Evolutionary conservation across 1,140 invertebrate genomes (phyloP), one percentile per base, ranked within the genome.

Genomic region (Drosophila micromelanica): DNA sequence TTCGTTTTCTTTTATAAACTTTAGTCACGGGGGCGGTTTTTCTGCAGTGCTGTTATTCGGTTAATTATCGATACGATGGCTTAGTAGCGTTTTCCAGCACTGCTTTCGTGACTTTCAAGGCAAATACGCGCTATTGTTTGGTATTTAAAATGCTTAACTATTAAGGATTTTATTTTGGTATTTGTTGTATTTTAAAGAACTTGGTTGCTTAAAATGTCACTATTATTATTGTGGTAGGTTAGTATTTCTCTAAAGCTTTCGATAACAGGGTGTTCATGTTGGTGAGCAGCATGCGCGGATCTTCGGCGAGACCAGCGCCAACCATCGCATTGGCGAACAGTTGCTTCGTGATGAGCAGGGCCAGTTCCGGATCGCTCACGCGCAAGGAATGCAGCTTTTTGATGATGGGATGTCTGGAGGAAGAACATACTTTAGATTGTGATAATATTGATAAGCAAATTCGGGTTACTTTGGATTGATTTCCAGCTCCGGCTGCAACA

Each of bases 301-400:
- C 98, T 91, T 98, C 96, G 1, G 98, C 94, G n/a, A 99, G 93
- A 8, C 98, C 98, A 46, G 98, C 98, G 17, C 96, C 96, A 5
- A 99, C 96, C 97, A 99, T 98, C 1, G 98, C 97, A 93, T 98
- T 98, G 45, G 96, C 95, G 91, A 98, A 99, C 9, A 99, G 91
- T 95, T 99, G 98, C 92, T 98, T 95, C 1, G 96, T 95, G 4
- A 99, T 92, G 72, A 98, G 93, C 80, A 96, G 94, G 0, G 97
- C 98, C 60, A 99, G 93, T 76, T 97, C 95, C 20, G 95, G 94
- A 93, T 99, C 95, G 11, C 92, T 93, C 3, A 94, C 94, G 51
- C 94, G 95, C 45, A 99, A 91, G 67, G 94, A 94, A 78, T 95
- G 94, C 12, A 99, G 92, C 92, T 98, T 98, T 89, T 97, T 97